These are phyloP conservation scores for Nycticebus coucang DNA, from an alignment of 2,113 vertebrate species.

Conservation along the genomic window DNA sequence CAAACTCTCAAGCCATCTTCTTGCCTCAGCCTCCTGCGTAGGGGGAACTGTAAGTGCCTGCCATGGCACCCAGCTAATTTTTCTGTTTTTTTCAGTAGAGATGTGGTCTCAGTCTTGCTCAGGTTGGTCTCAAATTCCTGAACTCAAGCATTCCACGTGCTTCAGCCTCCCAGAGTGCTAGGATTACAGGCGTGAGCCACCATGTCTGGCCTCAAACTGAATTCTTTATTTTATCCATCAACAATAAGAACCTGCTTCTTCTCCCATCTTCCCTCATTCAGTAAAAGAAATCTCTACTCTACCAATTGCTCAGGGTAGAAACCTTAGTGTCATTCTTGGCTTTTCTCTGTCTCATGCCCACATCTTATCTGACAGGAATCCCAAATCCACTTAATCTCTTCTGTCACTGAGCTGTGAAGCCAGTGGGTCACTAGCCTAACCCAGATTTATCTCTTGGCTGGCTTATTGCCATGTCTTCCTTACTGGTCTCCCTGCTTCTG, in stretches of 20 bases:
- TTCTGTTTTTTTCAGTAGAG: no score
- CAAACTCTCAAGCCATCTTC: no score
- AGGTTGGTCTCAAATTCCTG: no score
- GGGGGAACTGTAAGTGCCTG: no score
- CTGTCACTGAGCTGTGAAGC: neutral
- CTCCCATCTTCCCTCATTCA: neutral
- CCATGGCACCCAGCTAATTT: no score
- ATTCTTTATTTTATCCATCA: neutral
- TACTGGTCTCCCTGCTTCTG: neutral
- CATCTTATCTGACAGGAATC: neutral
- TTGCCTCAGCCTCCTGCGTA: no score
- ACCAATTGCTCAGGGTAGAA: neutral
- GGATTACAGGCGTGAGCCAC: no score
- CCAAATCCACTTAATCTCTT: neutral
- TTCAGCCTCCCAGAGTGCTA: no score
- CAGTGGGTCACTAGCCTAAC: neutral
- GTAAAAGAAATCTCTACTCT: neutral
- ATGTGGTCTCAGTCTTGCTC: no score
- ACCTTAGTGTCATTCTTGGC: neutral
- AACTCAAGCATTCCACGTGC: no score
- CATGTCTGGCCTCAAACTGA: neutral
- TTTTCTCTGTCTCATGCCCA: neutral
- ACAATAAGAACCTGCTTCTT: neutral
- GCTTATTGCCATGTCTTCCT: neutral
- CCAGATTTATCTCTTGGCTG: neutral